A percentile compares a stretch with the other conserved stretches of the same genome.
Conservation (phyloP, 1,140 invertebrate species). For the Papilio aristodemus region DNA sequence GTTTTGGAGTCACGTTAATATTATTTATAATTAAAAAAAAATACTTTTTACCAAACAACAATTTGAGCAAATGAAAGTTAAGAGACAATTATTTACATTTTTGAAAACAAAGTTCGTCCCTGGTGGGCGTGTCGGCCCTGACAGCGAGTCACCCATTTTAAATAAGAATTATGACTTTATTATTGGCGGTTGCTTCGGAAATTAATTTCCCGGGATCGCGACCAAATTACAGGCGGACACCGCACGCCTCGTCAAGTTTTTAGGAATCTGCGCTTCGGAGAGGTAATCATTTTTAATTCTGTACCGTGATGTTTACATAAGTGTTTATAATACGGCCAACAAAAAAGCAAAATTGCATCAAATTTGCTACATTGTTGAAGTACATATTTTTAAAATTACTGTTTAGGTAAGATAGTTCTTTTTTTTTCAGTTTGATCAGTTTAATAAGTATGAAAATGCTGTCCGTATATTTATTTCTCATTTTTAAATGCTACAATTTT, state of each 20-base stretch:
- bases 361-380: slow-evolving; percentile 12
- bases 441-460: neutral
- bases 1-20: too few species aligned
- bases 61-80: neutral
- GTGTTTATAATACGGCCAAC: slow-evolving; percentile 21
- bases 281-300: slow-evolving; percentile 24
- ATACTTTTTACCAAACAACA: neutral
- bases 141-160: slow-evolving; percentile 55
- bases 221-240: slow-evolving; percentile 61
- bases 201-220: slow-evolving; percentile 76
- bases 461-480: neutral
- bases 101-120: slow-evolving; percentile 42
- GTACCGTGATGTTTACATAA: slow-evolving; percentile 31
- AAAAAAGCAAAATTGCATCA: slow-evolving; percentile 11
- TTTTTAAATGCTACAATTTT: neutral
- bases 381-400: slow-evolving; percentile 10
- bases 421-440: neutral
- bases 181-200: slow-evolving; percentile 71
- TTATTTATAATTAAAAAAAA: too few species aligned
- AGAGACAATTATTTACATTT: neutral
- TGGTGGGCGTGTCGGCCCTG: slow-evolving; percentile 50
- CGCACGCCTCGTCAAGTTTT: slow-evolving; percentile 35
- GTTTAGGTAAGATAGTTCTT: neutral
- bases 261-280: slow-evolving; percentile 18
- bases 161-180: slow-evolving; percentile 76